Evolutionary conservation across 2,113 vertebrate genomes (phyloP).

Genomic region (Phylloscopus trochiloides): DNA sequence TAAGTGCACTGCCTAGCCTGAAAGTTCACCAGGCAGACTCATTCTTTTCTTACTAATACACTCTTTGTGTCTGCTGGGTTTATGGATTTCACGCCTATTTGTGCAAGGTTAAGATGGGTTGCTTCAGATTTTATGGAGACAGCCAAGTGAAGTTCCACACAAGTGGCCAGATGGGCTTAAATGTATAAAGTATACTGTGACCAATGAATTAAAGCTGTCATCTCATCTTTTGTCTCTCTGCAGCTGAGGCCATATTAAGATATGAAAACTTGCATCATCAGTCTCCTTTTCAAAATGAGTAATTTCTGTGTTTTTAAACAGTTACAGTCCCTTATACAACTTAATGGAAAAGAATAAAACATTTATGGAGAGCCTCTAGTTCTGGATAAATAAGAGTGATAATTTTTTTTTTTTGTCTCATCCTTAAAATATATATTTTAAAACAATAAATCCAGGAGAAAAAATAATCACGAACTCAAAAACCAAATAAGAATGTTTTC

Average conservation of each 20-base stretch:
- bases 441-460: background rate
- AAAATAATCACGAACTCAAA: background rate
- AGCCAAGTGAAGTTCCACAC: conserved; percentile 28
- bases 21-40: conserved; percentile 54
- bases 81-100: conserved; percentile 74
- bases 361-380: background rate
- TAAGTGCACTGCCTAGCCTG: conserved; percentile 16
- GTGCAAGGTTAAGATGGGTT: conserved; percentile 62
- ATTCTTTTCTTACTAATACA: conserved; percentile 52
- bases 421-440: background rate
- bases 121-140: conserved; percentile 68
- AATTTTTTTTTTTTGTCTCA: background rate
- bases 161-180: conserved; percentile 66
- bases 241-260: conserved; percentile 68
- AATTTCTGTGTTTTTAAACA: background rate
- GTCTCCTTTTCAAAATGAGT: conserved; percentile 47
- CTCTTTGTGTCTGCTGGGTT: conserved; percentile 62
- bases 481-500: background rate
- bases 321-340: background rate
- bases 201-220: conserved; percentile 79
- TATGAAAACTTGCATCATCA: conserved; percentile 40
- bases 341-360: background rate
- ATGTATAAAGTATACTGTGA: conserved; percentile 70
- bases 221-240: conserved; percentile 48
- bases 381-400: background rate